Evolutionary conservation across 2,888 invertebrate species (phyloP).

Genomic region (Hofmannophila pseudospretella): DNA sequence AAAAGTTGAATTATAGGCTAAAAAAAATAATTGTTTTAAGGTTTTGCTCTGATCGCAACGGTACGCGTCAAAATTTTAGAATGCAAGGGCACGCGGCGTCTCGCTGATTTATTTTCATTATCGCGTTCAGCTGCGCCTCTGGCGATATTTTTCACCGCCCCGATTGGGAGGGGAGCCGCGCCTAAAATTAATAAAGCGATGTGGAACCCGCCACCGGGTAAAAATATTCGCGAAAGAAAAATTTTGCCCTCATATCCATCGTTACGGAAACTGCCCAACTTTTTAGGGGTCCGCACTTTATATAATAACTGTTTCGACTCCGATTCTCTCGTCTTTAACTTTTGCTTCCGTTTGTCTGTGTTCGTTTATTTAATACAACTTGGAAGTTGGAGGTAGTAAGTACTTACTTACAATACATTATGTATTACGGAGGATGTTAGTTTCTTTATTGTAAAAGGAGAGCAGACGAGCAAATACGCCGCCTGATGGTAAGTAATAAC

Average conservation of each 20-base stretch:
- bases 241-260: conserved; percentile 22
- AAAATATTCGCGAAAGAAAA: conserved; percentile 20
- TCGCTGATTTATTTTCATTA: conserved; percentile 57
- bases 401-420: no score
- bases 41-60: conserved; percentile 10
- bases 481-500: no score
- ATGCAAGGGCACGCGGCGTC: conserved; percentile 43
- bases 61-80: conserved; percentile 48
- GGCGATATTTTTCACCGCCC: conserved; percentile 38
- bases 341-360: conserved; percentile 2
- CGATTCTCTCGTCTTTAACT: neutral
- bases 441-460: no score
- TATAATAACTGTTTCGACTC: neutral
- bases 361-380: neutral
- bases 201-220: conserved; percentile 11
- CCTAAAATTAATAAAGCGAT: conserved; percentile 43
- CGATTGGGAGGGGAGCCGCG: conserved; percentile 31
- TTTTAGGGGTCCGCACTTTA: conserved; percentile 16
- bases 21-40: no score
- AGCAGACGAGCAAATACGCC: no score
- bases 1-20: no score
- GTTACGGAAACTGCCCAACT: conserved; percentile 17
- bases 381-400: no score
- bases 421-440: no score
- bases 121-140: conserved; percentile 38